phyloP scores from a whole-genome alignment of 2,888 invertebrate genomes.

The Pseudanteris insignis region DNA sequence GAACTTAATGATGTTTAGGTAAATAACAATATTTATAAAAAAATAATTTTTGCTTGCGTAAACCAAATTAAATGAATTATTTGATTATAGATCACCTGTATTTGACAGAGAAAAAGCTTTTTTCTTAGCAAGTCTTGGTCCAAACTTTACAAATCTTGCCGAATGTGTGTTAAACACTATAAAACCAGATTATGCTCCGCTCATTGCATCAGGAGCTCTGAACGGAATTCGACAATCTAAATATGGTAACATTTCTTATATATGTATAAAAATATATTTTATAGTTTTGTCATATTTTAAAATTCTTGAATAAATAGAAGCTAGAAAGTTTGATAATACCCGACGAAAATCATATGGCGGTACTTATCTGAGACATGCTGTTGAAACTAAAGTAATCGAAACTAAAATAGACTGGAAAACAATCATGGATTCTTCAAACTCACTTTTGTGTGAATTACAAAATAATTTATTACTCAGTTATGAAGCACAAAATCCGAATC shows the following conservation, averaged over 20 bases:
- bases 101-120: slow-evolving; percentile 69
- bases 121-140: slow-evolving; percentile 70
- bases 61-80: no score
- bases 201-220: slow-evolving; percentile 61
- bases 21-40: no score
- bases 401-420: slow-evolving; percentile 72
- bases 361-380: slow-evolving; percentile 54
- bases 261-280: background rate
- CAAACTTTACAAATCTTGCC: slow-evolving; percentile 67
- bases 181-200: slow-evolving; percentile 62
- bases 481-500: slow-evolving; percentile 72
- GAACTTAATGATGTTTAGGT: slow-evolving; percentile 69
- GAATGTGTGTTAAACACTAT: slow-evolving; percentile 63
- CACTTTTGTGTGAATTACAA: slow-evolving; percentile 70
- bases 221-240: slow-evolving; percentile 58
- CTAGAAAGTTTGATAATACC: slow-evolving; percentile 57
- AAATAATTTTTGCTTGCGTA: background rate
- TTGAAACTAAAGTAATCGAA: slow-evolving; percentile 59
- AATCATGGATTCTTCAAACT: slow-evolving; percentile 69
- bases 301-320: no score
- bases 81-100: slow-evolving; percentile 69
- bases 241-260: slow-evolving; percentile 52
- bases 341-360: slow-evolving; percentile 60
- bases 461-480: slow-evolving; percentile 72
- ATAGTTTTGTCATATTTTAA: background rate